A percentile compares a stretch with the other conserved stretches of the same genome.
Evolutionary conservation across 2,113 vertebrate species (phyloP).

Genomic region (Nerophis ophidion): DNA sequence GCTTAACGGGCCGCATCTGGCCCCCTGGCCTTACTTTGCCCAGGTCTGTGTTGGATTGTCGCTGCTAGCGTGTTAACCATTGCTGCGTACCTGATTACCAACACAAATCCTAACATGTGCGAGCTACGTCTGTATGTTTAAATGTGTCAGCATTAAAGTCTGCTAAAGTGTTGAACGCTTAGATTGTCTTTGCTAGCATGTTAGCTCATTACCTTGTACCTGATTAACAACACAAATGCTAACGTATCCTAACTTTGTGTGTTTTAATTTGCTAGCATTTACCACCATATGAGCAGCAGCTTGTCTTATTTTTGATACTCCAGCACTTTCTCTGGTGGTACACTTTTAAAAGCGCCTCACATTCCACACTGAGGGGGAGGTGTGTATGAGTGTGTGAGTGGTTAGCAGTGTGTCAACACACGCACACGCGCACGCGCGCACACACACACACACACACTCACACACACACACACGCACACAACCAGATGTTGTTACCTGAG

Average conservation of each 20-base stretch:
- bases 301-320: background rate
- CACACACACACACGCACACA: slow-evolving; percentile 1
- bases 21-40: too few relatives aligned
- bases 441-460: slow-evolving; percentile 1
- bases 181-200: too few relatives aligned
- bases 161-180: too few relatives aligned
- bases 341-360: slow-evolving; percentile 26
- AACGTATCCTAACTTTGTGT: background rate
- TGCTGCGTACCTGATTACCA: too few relatives aligned
- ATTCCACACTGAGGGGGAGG: slow-evolving; percentile 39
- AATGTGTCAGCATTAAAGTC: too few relatives aligned
- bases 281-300: too few relatives aligned
- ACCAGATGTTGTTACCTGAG: slow-evolving; percentile 42
- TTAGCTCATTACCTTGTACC: background rate
- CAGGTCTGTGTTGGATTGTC: background rate
- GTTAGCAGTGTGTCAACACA: slow-evolving; percentile 1
- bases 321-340: background rate
- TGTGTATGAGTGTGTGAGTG: slow-evolving; percentile 3
- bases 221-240: background rate
- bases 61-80: background rate
- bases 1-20: too few relatives aligned
- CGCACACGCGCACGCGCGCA: background rate
- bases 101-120: too few relatives aligned
- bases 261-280: background rate
- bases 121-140: too few relatives aligned